These are phyloP conservation scores for Seira ritae DNA, from an alignment of 2,888 invertebrate species.

Conservation along the genomic window DNA sequence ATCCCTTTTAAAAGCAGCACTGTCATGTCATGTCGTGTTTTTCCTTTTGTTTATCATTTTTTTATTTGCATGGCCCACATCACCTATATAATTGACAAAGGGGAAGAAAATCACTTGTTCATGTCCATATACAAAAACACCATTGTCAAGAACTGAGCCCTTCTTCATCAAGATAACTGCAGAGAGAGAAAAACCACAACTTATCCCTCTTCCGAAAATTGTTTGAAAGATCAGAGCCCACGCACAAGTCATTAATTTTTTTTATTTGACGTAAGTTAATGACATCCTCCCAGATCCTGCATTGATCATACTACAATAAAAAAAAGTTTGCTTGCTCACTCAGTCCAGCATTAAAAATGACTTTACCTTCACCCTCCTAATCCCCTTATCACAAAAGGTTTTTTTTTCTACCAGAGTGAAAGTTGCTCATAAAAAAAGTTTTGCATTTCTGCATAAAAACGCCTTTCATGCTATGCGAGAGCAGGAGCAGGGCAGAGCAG, in stretches of 20 bases:
- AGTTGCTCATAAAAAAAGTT: background rate
- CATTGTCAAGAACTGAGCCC: no score
- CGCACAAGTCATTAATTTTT: no score
- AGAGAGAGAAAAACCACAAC: background rate
- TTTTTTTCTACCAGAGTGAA: background rate
- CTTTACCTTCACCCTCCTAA: constrained; percentile 11
- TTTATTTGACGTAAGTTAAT: background rate
- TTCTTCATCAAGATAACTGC: no score
- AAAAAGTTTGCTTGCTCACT: background rate
- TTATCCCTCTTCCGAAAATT: background rate
- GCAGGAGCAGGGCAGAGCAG: background rate
- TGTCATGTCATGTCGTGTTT: no score
- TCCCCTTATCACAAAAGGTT: background rate
- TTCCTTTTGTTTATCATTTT: no score
- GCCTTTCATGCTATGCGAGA: background rate
- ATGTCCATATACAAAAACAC: no score
- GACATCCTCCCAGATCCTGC: background rate
- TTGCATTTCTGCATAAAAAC: constrained; percentile 19
- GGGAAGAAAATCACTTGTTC: no score
- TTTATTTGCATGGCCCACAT: no score
- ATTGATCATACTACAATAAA: background rate
- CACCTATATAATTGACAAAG: no score
- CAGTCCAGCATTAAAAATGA: background rate
- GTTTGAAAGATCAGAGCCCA: no score
- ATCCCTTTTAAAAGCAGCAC: no score